Evolutionary conservation across 2,888 invertebrate species (phyloP).

Genomic region (Criorhina ranunculi): DNA sequence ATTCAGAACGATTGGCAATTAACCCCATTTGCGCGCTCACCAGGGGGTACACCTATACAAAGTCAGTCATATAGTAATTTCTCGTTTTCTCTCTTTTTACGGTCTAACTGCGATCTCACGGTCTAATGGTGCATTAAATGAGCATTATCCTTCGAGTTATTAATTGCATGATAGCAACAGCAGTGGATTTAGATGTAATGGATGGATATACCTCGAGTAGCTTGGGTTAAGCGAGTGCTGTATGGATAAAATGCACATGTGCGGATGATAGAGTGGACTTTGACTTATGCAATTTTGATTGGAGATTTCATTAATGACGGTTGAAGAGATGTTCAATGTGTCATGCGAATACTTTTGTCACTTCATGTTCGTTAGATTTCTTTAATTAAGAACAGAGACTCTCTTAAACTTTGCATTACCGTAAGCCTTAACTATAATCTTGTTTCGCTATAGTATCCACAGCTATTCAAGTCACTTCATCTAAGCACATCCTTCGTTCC

Average conservation of each 20-base stretch:
- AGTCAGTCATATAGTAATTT: constrained; percentile 9
- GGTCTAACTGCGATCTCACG: constrained; percentile 30
- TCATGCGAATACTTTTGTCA: too few relatives aligned
- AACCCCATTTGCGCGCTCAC: neutral
- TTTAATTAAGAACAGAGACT: too few relatives aligned
- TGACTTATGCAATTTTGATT: constrained; percentile 37
- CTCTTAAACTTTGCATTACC: too few relatives aligned
- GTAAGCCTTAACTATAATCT: too few relatives aligned
- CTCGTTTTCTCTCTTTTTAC: constrained; percentile 3
- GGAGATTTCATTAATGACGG: neutral
- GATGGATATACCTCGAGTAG: neutral
- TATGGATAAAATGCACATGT: neutral
- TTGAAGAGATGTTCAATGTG: neutral
- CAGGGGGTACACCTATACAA: constrained; percentile 11
- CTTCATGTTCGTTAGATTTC: too few relatives aligned
- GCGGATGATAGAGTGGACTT: constrained; percentile 7
- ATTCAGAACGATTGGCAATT: constrained; percentile 17
- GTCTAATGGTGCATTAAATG: constrained; percentile 68
- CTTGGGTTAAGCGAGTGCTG: neutral
- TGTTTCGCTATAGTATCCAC: neutral
- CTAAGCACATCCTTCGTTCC: neutral
- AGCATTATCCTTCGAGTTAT: constrained; percentile 57
- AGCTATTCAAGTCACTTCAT: constrained; percentile 8
- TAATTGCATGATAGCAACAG: constrained; percentile 49
- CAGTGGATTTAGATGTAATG: constrained; percentile 15